Base-by-base conservation (phyloP, 2,113 vertebrate species). In the Pelobates fuscus region DNA sequence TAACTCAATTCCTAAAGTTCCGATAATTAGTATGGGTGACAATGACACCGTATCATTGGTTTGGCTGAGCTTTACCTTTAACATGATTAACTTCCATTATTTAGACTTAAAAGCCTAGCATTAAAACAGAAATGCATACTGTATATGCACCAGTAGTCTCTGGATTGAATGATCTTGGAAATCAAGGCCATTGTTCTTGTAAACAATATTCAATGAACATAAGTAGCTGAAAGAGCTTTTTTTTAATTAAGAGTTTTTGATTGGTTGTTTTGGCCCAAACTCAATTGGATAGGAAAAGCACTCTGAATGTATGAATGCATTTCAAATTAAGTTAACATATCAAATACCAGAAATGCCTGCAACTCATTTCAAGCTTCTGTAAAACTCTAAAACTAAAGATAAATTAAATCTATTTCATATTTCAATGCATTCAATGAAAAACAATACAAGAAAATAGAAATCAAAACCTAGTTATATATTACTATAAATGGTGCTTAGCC, bases 271-370 rank as follows among this genome's bases (percentile, higher is more conserved):
- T 76, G 72, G 72, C 72, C 72, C n/a, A 24, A 49, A 60, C 37
- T 76, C 72, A 76, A 67, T 76, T 76, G 72, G 63, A 60, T 67
- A 59, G 72, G 14, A 21, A n/a, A 76, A 67, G 54, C 54, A 60
- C 37, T 60, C 54, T 67, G 32, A 76, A 76, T 60, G 72, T 29
- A 46, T 67, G 63, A 67, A 59, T 67, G 37, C 58, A 67, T 58
- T 76, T 37, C 63, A 67, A 76, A 76, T 76, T 76, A 67, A 59
- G 72, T 76, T 76, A 76, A 67, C 63, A 46, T 76, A 75, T 76
- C 54, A 76, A 76, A 67, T 66, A 66, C 49, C 70, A 72, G 70
- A 52, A 61, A 63, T 44, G 37, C 30, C 46, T 32, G 44, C 59
- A 63, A 43, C 72, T 67, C 55, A 67, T 37, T 67, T 76, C 77